Evolutionary conservation across 2,888 invertebrate genomes (phyloP), one percentile per base, ranked within the genome.

Genomic region (Apotomis betuletana): DNA sequence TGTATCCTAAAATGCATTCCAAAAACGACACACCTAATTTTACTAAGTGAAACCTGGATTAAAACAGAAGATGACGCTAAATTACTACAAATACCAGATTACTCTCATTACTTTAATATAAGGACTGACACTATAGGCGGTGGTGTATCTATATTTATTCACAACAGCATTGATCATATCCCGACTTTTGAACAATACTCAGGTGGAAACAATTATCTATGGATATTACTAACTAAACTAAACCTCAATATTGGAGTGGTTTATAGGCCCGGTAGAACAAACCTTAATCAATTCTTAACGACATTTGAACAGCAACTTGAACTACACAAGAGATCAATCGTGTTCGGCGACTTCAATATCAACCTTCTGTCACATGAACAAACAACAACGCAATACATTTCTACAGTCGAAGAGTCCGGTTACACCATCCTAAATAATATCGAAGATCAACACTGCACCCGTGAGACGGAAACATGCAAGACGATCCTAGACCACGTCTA

Each of bases 351-450:
- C 27, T 27, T 27, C 27, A 27, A 27, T 27, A 27, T 27, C 27
- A 27, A 27, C 27, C 27, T 27, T 27, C 27, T 27, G 27, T 27
- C 27, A 27, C 27, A 27, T 27, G 27, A 27, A 27, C 27, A 27
- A 27, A 27, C 27, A 27, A 27, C 54, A 3, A 27, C 46, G 5
- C 57, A 64, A 38, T 65, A 70, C 12, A 44, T 54, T 41, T 15
- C 51, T 54, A 15, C 6, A 54, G 4, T 69, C 3, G 60, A 61
- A 51, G 69, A 65, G 61, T 15, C 63, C n/a, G 71, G 73, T n/a
- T 68, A 72, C 51, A 64, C 64, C 13, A 61, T 80, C 8, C 1
- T 79, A 9, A 79, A 79, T 70, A 78, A 75, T 67, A 72, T 76
- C 0, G 15, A 72, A 8, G 51, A 68, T 54, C 69, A 75, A 27